Conservation (phyloP, 2,888 invertebrate species). For the Myopa tessellatipennis region DNA sequence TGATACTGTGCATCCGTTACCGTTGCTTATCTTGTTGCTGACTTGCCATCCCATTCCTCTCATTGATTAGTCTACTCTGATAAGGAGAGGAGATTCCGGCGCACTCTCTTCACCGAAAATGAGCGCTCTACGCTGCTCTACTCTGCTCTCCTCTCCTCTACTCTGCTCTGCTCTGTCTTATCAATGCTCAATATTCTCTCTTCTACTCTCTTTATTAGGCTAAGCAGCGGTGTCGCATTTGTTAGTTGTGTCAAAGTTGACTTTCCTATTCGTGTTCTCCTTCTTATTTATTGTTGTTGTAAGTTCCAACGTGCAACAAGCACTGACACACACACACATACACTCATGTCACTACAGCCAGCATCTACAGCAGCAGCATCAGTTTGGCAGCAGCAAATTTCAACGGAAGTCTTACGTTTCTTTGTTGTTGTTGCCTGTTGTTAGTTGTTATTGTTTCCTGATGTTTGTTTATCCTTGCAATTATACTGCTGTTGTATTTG, state of each 20-base stretch:
- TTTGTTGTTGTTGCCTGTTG: neutral
- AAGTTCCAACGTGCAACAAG: too few species aligned
- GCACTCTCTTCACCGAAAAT: neutral
- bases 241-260: too few species aligned
- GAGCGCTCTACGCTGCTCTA: too few species aligned
- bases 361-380: too few species aligned
- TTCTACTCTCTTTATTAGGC: neutral
- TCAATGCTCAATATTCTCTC: neutral
- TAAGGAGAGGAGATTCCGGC: conserved; percentile 8
- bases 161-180: neutral
- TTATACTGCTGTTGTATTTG: neutral
- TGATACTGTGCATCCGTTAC: too few species aligned
- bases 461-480: neutral
- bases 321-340: too few species aligned
- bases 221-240: too few species aligned
- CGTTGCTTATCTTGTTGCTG: conserved; percentile 5
- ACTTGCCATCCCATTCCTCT: conserved; percentile 4
- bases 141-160: neutral
- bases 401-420: too few species aligned
- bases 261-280: too few species aligned
- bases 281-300: too few species aligned
- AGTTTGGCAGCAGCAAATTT: too few species aligned
- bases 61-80: neutral
- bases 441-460: neutral
- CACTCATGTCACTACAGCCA: too few species aligned